Evolutionary conservation across 2,797 vertebrate genomes (phyloP), one percentile per base, ranked within the genome.

Genomic region (Mus minutoides): DNA sequence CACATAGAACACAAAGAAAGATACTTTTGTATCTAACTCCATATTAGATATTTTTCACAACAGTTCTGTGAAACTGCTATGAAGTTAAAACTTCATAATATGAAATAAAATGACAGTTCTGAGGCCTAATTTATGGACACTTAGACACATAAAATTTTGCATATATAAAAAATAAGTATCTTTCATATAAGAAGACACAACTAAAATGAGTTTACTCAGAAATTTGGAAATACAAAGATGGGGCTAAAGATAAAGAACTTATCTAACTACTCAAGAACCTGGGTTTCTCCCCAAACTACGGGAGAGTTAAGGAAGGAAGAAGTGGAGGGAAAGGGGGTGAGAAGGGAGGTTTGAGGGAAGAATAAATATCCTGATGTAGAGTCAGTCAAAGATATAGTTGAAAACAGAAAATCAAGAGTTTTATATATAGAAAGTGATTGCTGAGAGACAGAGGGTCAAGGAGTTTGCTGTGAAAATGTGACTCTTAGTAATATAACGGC

Each of bases 171-270:
- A 93, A 94, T 37, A n/a, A 80, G 71, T 77, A 21, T 34, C 31
- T 88, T 84, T 84, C 6, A 84, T 69, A 91, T 80, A 95, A 56
- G 73, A 80, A 58, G 52, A 64, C 49, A 8, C 3, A 87, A 29
- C 52, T 83, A 77, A 92, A 91, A 89, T n/a, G 80, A 0, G 14
- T 6, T 86, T 86, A 91, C 60, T 77, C 58, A 58, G 26, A 88
- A 71, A 89, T 29, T 83, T 96, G 58, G 52, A 54, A 85, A 78
- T 71, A 79, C 46, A 83, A 87, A 67, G 31, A 92, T 26, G 40
- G 12, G 29, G 6, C 52, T 82, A n/a, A 54, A n/a, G 37, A 6
- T 73, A 19, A 49, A 71, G 40, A 3, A 34, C 4, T 46, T 73
- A 14, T 14, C 21, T 17, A 60, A 4, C 21, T 26, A 26, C 12